These are phyloP conservation scores for Epinephelus moara DNA, from an alignment of 2,113 vertebrate species.

Conservation along the genomic window DNA sequence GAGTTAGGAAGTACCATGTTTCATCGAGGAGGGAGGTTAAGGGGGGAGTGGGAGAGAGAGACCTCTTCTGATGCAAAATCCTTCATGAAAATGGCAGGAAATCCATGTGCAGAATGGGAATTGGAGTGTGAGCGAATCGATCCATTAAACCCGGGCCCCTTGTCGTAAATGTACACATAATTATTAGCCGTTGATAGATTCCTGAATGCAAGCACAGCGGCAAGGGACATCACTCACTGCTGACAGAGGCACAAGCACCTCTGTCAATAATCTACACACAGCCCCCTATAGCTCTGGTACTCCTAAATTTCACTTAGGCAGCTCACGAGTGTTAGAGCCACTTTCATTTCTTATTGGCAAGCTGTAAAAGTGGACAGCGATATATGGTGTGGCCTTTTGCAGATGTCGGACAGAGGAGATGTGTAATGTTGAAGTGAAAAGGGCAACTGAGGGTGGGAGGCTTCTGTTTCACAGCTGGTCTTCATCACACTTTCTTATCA, in stretches of 20 bases:
- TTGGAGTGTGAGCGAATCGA: constrained; percentile 67
- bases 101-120: constrained; percentile 73
- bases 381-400: constrained; percentile 70
- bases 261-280: constrained; percentile 61
- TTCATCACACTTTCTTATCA: background rate
- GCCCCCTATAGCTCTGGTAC: constrained; percentile 29
- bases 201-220: constrained; percentile 45
- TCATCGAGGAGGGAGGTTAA: background rate
- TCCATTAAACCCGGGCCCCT: constrained; percentile 67
- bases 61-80: constrained; percentile 58
- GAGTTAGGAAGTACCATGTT: constrained; percentile 43
- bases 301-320: constrained; percentile 60
- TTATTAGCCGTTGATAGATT: constrained; percentile 80
- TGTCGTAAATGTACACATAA: constrained; percentile 78
- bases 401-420: constrained; percentile 40
- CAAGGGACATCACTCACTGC: constrained; percentile 60
- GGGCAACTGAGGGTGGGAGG: constrained; percentile 40
- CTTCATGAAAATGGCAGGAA: constrained; percentile 77
- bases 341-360: constrained; percentile 71
- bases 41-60: constrained; percentile 1
- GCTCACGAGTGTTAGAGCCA: constrained; percentile 48
- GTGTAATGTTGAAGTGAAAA: constrained; percentile 53
- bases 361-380: constrained; percentile 71
- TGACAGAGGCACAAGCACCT: constrained; percentile 50
- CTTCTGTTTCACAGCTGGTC: background rate